A percentile compares a stretch with the other conserved stretches of the same genome.
Evolutionary conservation across 2,113 vertebrate genomes (phyloP).

Genomic region (Formicarius rufipectus): DNA sequence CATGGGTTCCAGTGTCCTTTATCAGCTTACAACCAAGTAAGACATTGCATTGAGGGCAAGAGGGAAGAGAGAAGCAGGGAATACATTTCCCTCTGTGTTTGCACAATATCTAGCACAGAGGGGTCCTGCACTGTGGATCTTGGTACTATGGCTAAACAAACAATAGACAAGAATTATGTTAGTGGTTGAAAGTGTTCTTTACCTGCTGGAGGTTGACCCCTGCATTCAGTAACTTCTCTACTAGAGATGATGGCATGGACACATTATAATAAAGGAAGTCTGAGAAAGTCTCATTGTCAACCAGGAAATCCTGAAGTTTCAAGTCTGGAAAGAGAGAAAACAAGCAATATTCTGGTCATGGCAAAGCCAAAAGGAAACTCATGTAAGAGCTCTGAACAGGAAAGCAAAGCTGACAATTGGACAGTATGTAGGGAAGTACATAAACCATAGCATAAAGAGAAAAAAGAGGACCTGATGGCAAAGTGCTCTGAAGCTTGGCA

Average conservation of each 20-base stretch:
- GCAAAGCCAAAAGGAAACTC: not conserved
- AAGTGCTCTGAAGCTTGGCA: not conserved
- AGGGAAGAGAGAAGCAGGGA: not conserved
- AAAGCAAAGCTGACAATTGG: not conserved
- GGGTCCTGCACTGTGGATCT: not conserved
- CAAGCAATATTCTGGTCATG: constrained; percentile 2
- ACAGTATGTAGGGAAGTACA: not conserved
- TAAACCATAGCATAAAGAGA: not conserved
- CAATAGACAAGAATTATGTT: not conserved
- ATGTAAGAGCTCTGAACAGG: not conserved
- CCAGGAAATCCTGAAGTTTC: constrained; percentile 88
- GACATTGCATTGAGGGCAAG: not conserved
- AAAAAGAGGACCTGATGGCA: not conserved
- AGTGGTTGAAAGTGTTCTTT: not conserved
- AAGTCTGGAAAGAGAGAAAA: constrained; percentile 75
- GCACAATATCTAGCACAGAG: not conserved
- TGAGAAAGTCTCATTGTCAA: constrained; percentile 87
- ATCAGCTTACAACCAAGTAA: not conserved
- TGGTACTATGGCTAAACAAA: not conserved
- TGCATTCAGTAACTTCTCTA: constrained; percentile 79
- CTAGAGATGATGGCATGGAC: constrained; percentile 73
- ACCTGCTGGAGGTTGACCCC: constrained; percentile 85
- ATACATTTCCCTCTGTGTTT: not conserved
- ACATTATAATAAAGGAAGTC: constrained; percentile 82
- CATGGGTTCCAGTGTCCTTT: not conserved